Conservation (phyloP, 2,113 vertebrate genomes). For the Microtus richardsoni region DNA sequence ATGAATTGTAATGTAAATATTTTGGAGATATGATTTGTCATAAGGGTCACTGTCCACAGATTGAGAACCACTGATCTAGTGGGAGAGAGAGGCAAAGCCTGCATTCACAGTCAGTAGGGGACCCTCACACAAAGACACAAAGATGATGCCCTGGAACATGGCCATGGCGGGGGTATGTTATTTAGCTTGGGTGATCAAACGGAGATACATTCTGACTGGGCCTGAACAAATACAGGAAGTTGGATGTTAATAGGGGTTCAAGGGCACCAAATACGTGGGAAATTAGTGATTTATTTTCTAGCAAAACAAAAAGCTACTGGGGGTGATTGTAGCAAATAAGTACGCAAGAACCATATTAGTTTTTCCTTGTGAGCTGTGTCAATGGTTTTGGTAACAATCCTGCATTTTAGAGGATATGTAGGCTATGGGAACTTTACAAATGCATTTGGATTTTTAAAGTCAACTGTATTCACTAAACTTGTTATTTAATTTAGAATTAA, state of each 20-base stretch:
- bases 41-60: neutral
- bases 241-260: neutral
- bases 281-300: neutral
- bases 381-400: neutral
- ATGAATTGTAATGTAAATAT: neutral
- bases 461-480: slow-evolving; percentile 27
- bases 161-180: accelerated
- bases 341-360: neutral
- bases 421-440: slow-evolving; percentile 15
- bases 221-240: neutral
- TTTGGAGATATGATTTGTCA: neutral
- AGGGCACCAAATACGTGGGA: neutral
- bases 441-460: slow-evolving; percentile 33
- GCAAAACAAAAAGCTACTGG: neutral
- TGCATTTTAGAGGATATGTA: neutral
- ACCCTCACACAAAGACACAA: neutral
- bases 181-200: neutral
- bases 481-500: neutral
- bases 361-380: neutral
- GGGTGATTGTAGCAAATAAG: neutral
- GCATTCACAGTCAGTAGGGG: neutral
- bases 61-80: neutral
- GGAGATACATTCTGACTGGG: neutral
- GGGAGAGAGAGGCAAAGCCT: neutral
- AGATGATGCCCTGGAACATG: neutral